phyloP scores from a whole-genome alignment of 1,140 invertebrate species.

The Drosophila orena region DNA sequence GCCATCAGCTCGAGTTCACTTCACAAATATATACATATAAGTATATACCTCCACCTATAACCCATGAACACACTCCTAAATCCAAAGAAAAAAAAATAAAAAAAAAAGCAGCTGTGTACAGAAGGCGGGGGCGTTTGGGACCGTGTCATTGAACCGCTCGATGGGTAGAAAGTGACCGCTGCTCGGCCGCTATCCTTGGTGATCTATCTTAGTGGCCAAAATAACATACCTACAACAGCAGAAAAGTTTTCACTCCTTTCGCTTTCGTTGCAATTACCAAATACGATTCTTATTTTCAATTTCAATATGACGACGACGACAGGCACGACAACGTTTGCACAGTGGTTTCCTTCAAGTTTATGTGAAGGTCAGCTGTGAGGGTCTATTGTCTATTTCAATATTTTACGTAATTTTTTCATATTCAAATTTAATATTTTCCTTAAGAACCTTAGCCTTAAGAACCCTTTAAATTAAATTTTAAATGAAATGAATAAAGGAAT shows the following conservation, averaged over 20 bases:
- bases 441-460: too few relatives aligned
- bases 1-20: conserved; percentile 59
- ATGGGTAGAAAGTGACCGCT: conserved; percentile 71
- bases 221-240: conserved; percentile 44
- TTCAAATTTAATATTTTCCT: too few relatives aligned
- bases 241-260: conserved; percentile 81
- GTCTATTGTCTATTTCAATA: not conserved
- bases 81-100: not conserved
- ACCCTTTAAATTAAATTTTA: too few relatives aligned
- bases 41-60: conserved; percentile 9
- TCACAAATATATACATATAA: conserved; percentile 3
- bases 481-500: not conserved
- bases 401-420: too few relatives aligned
- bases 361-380: conserved; percentile 14
- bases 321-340: conserved; percentile 57
- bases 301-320: conserved; percentile 81
- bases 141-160: conserved; percentile 67
- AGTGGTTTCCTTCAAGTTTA: conserved; percentile 7
- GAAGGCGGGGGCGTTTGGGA: conserved; percentile 43
- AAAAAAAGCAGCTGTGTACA: not conserved
- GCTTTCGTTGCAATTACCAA: conserved; percentile 83
- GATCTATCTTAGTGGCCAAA: conserved; percentile 81
- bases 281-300: conserved; percentile 84
- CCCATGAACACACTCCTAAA: conserved; percentile 20
- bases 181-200: conserved; percentile 68